Conservation (phyloP, 1,140 invertebrate species). For the Belonocnema kinseyi region DNA sequence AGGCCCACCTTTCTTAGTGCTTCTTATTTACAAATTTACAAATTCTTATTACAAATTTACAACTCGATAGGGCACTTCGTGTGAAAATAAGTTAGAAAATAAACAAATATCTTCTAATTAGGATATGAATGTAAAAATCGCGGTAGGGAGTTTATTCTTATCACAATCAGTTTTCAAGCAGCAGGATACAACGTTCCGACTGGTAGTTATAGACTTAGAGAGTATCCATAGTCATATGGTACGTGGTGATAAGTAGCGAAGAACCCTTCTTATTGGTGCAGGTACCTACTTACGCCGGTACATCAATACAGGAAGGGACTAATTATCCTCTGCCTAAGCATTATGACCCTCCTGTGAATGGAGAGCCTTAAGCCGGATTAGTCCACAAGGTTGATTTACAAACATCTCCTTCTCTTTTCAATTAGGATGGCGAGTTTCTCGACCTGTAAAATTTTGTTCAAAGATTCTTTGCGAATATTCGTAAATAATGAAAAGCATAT, state of each 20-base stretch:
- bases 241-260: constrained; percentile 23
- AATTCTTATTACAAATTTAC: too few relatives aligned
- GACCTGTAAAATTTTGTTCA: not conserved
- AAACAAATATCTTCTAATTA: too few relatives aligned
- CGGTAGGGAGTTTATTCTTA: not conserved
- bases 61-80: too few relatives aligned
- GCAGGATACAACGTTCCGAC: too few relatives aligned
- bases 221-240: not conserved
- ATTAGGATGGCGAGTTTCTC: not conserved
- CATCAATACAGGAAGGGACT: constrained; percentile 32
- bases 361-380: constrained; percentile 25
- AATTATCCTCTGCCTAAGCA: constrained; percentile 37
- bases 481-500: not conserved
- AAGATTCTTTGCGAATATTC: constrained; percentile 1
- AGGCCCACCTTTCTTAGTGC: too few relatives aligned
- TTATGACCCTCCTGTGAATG: constrained; percentile 35
- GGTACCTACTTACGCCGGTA: constrained; percentile 25
- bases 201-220: not conserved
- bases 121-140: too few relatives aligned
- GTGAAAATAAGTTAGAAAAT: too few relatives aligned
- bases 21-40: too few relatives aligned
- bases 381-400: constrained; percentile 23
- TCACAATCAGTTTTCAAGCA: not conserved
- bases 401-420: not conserved
- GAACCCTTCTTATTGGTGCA: constrained; percentile 23